A percentile compares a stretch with the other conserved stretches of the same genome.
phyloP scores from a whole-genome alignment of 2,113 vertebrate species.

The Tylochromis polylepis region DNA sequence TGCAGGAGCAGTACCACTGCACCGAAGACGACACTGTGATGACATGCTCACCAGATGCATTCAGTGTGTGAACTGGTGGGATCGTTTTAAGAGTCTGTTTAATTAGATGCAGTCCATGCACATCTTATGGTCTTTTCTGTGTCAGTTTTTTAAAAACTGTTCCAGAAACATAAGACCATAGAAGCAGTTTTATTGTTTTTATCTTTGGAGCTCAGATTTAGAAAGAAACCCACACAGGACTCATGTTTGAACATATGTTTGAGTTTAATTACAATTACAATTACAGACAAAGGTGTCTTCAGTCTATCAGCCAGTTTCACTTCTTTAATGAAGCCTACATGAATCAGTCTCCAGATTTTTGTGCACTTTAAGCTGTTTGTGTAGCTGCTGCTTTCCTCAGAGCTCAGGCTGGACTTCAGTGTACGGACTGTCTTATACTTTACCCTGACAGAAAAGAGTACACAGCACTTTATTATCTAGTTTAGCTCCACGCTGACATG shows the following conservation, averaged over 20 bases:
- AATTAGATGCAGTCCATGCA: background rate
- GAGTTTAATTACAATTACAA: no score
- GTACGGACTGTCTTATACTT: background rate
- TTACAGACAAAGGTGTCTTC: no score
- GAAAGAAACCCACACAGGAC: no score
- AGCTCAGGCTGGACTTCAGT: background rate
- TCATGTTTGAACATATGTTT: no score
- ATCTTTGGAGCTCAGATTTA: no score
- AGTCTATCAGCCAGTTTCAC: background rate
- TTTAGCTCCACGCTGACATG: background rate
- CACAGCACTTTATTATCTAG: background rate
- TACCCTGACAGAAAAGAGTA: background rate
- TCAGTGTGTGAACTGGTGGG: no score
- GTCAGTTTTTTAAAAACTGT: no score
- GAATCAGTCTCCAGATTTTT: background rate
- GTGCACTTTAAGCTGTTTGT: background rate
- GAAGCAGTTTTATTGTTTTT: no score
- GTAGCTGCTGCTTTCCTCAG: background rate
- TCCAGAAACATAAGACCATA: no score
- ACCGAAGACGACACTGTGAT: accelerated
- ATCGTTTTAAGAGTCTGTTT: background rate
- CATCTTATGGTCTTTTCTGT: no score
- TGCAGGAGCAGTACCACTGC: background rate
- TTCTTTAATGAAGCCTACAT: no score
- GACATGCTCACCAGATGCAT: background rate